These are phyloP conservation scores for Setophaga kirtlandii DNA, from an alignment of 2,113 vertebrate genomes.

Conservation along the genomic window DNA sequence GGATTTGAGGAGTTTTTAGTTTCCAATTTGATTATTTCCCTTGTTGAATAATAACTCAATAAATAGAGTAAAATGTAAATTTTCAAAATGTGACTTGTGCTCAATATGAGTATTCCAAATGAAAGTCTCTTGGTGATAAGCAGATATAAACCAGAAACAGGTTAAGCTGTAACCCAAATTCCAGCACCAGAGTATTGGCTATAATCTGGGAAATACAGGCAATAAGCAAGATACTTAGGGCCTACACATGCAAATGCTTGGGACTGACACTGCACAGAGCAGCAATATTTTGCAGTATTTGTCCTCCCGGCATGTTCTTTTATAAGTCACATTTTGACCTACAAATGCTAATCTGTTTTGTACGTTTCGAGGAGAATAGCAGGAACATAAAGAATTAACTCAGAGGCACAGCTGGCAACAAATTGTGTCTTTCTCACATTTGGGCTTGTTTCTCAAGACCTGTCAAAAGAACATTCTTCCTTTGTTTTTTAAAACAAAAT, in stretches of 20 bases:
- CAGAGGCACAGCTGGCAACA: constrained; percentile 6
- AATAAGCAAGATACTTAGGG: background rate
- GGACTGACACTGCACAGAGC: background rate
- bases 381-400: background rate
- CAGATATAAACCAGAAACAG: background rate
- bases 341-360: background rate
- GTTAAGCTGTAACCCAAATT: background rate
- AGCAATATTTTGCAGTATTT: background rate
- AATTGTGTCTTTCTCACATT: background rate
- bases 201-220: background rate
- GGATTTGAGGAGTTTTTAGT: background rate
- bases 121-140: background rate
- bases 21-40: background rate
- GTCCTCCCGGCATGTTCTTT: background rate
- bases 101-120: background rate
- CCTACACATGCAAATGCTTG: background rate
- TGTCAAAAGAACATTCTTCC: background rate
- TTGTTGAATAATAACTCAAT: background rate
- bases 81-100: background rate
- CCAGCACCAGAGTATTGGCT: background rate
- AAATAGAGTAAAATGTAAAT: background rate
- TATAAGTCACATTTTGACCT: background rate
- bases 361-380: background rate
- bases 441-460: background rate
- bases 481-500: background rate